These are phyloP conservation scores for Nerophis lumbriciformis DNA, from an alignment of 2,113 vertebrate genomes.

Conservation along the genomic window DNA sequence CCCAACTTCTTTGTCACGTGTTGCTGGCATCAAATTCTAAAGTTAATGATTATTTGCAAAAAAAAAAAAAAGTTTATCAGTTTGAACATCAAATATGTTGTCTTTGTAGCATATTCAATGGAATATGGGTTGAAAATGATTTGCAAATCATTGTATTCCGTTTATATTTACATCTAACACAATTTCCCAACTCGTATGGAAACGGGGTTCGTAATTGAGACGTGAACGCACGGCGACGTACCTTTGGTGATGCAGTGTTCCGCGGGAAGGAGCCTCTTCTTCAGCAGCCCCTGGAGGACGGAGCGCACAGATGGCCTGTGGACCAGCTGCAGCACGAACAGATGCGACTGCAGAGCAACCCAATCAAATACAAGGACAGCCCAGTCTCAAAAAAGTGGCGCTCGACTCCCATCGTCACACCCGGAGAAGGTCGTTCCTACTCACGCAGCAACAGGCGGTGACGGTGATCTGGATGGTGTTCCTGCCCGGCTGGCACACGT, in stretches of 20 bases:
- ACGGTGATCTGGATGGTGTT: slow-evolving; percentile 99
- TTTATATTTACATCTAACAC: no score
- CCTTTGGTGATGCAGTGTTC: slow-evolving; percentile 99
- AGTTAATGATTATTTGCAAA: no score
- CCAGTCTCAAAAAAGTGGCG: no score
- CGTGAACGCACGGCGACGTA: slow-evolving; percentile 63
- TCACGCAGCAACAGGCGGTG: slow-evolving; percentile 98
- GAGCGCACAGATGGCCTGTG: slow-evolving; percentile 96
- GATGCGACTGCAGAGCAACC: slow-evolving; percentile 83
- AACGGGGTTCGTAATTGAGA: no score
- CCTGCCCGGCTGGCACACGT: slow-evolving; percentile 95
- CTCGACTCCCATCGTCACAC: neutral
- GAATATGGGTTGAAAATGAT: no score
- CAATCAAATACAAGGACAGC: slow-evolving; percentile 8
- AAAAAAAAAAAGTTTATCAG: no score
- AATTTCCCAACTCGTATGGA: no score
- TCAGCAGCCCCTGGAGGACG: slow-evolving; percentile 94
- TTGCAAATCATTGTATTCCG: no score
- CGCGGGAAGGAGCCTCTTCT: slow-evolving; percentile 96
- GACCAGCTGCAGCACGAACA: slow-evolving; percentile 98
- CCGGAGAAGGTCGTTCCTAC: slow-evolving; percentile 59
- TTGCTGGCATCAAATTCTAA: no score
- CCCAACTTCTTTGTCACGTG: no score
- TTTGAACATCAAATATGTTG: no score
- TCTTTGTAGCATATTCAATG: no score